These are phyloP conservation scores for Daphoenositta chrysoptera DNA, from an alignment of 2,113 vertebrate species.

Conservation along the genomic window DNA sequence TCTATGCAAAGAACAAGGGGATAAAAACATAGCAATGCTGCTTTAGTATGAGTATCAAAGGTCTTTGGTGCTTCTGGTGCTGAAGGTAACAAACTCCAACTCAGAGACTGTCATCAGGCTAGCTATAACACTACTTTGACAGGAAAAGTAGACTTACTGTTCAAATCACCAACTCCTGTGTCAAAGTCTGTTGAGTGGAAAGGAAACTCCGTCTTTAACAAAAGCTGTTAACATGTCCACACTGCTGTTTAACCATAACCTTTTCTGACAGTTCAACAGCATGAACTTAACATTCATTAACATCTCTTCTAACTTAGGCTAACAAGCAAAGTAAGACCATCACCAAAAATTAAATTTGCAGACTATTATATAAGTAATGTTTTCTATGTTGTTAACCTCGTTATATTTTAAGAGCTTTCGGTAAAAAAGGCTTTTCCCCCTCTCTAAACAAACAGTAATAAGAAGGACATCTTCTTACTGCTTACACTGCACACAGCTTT, in stretches of 20 bases:
- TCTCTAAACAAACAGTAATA: neutral
- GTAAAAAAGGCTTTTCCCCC: neutral
- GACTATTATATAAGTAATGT: neutral
- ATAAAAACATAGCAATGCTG: neutral
- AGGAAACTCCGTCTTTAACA: neutral
- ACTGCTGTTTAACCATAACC: neutral
- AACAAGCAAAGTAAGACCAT: neutral
- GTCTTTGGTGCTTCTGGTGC: neutral
- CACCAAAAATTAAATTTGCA: neutral
- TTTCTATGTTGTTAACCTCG: neutral
- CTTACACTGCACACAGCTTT: neutral
- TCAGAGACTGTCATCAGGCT: neutral
- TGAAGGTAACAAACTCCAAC: neutral
- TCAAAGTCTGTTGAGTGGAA: neutral
- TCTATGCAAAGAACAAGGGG: neutral
- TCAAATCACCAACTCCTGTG: neutral
- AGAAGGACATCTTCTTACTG: neutral
- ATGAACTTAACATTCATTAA: neutral
- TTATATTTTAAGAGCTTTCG: neutral
- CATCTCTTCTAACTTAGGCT: neutral
- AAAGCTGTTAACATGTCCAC: neutral
- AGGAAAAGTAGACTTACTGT: neutral
- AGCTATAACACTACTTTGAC: neutral
- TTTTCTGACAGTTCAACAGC: neutral
- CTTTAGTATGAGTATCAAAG: neutral